Percentiles rank a stretch among this genome's conserved stretches.
These are phyloP conservation scores for Lanius collurio DNA, from an alignment of 2,113 vertebrate species.

Conservation along the genomic window DNA sequence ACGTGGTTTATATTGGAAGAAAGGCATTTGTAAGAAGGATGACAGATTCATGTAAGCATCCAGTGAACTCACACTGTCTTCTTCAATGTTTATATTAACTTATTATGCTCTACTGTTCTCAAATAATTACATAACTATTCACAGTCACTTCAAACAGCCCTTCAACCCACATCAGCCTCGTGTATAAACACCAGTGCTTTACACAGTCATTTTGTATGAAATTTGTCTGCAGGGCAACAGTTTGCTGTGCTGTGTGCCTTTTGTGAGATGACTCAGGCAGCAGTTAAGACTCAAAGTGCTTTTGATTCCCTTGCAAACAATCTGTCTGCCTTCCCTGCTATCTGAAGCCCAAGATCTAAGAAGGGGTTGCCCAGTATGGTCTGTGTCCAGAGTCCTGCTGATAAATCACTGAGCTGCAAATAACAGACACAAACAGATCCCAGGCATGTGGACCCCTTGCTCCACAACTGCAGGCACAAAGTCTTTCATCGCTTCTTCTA, in stretches of 20 bases:
- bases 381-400: neutral
- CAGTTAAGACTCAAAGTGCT: slow-evolving; percentile 45
- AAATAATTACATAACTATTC: slow-evolving; percentile 56
- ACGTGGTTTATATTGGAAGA: neutral
- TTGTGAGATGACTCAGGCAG: slow-evolving; percentile 45
- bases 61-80: slow-evolving; percentile 41
- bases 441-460: neutral
- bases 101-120: slow-evolving; percentile 46
- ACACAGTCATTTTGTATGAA: slow-evolving; percentile 32
- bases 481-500: neutral
- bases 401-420: slow-evolving; percentile 24
- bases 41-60: slow-evolving; percentile 13
- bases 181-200: slow-evolving; percentile 47
- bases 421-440: slow-evolving; percentile 16
- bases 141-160: slow-evolving; percentile 42
- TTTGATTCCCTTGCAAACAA: slow-evolving; percentile 33
- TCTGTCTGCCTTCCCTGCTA: neutral
- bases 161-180: neutral
- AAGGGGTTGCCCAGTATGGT: neutral
- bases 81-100: slow-evolving; percentile 44
- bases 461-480: neutral
- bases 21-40: slow-evolving; percentile 1
- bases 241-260: slow-evolving; percentile 7
- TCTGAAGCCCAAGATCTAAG: slow-evolving; percentile 14
- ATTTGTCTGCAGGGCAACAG: slow-evolving; percentile 47